These are phyloP conservation scores for Ornithoptera priamus DNA, from an alignment of 2,888 invertebrate species.

Conservation along the genomic window DNA sequence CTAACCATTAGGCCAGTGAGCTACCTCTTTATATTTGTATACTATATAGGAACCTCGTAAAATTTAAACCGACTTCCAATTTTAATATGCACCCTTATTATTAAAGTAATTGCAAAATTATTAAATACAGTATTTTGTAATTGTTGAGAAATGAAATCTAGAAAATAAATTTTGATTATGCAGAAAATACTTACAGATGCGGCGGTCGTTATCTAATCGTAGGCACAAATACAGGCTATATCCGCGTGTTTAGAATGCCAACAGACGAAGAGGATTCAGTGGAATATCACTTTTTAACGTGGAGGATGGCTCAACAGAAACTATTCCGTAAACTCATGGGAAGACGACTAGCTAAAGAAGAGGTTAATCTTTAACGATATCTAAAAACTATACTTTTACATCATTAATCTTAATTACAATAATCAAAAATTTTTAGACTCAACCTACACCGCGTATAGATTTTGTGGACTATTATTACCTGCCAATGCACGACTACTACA, in stretches of 20 bases:
- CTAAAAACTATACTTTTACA: neutral
- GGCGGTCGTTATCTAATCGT: slow-evolving; percentile 57
- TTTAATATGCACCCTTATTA: too few species aligned
- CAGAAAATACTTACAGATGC: slow-evolving; percentile 46
- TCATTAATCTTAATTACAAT: neutral
- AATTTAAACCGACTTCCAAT: too few species aligned
- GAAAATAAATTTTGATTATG: too few species aligned
- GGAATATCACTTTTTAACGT: slow-evolving; percentile 48
- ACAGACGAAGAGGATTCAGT: slow-evolving; percentile 59
- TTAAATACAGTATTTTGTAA: too few species aligned
- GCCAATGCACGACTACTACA: slow-evolving; percentile 87
- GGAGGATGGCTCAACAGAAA: slow-evolving; percentile 55
- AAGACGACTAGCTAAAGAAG: slow-evolving; percentile 68
- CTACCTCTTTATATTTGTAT: too few species aligned
- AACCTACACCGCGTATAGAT: slow-evolving; percentile 68
- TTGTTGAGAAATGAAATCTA: too few species aligned
- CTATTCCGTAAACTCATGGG: slow-evolving; percentile 66
- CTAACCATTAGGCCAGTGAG: too few species aligned
- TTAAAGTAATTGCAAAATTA: too few species aligned
- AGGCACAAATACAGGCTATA: slow-evolving; percentile 68
- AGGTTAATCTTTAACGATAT: slow-evolving; percentile 43
- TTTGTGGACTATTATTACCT: slow-evolving; percentile 83
- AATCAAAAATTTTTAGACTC: slow-evolving; percentile 45
- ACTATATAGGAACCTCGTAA: too few species aligned
- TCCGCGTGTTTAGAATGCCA: slow-evolving; percentile 66